Conservation (phyloP, 1,140 invertebrate genomes). For the Streblospio benedicti region DNA sequence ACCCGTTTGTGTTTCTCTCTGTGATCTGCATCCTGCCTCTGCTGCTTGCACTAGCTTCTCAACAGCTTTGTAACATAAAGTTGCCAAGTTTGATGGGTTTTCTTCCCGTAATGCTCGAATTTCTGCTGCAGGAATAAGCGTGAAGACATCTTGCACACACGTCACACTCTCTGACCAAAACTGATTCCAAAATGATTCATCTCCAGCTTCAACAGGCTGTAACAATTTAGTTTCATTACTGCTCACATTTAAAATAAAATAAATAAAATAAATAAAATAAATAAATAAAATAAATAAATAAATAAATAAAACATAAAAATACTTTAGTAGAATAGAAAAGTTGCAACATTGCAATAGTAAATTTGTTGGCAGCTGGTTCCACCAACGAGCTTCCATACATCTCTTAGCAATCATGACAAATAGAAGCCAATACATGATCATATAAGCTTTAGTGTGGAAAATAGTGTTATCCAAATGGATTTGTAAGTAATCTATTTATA, state of each 20-base stretch:
- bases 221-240: conserved; percentile 4
- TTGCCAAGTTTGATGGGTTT: conserved; percentile 94
- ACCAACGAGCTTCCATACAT: not conserved
- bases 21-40: conserved; percentile 83
- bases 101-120: conserved; percentile 88
- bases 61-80: conserved; percentile 96
- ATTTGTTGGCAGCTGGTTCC: not conserved
- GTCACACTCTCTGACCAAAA: conserved; percentile 95
- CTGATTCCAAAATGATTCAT: conserved; percentile 96
- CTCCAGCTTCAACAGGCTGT: conserved; percentile 78
- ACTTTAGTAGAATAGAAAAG: not conserved
- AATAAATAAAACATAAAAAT: not conserved
- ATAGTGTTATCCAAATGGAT: no score
- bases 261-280: conserved; percentile 12
- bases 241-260: not conserved
- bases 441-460: no score
- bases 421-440: no score
- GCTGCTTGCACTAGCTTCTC: conserved; percentile 90
- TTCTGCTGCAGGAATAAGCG: conserved; percentile 84
- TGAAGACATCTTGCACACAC: conserved; percentile 93
- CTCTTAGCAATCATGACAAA: not conserved
- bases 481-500: no score
- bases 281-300: not conserved
- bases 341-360: conserved; percentile 23
- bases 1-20: conserved; percentile 89